Conservation (phyloP, 2,113 vertebrate species). For the Notechis scutatus region DNA sequence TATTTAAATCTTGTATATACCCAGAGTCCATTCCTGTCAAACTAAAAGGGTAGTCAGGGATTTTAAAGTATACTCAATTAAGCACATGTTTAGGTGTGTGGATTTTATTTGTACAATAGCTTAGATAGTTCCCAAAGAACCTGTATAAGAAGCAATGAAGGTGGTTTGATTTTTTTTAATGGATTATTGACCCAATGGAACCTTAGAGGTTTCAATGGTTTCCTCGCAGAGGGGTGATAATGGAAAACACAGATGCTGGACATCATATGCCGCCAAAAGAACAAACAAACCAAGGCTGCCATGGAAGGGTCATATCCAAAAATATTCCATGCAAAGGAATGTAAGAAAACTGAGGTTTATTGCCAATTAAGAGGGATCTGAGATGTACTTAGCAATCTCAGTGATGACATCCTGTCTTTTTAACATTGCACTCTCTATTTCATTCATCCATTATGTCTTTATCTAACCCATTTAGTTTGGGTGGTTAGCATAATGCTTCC, state of each 20-base stretch:
- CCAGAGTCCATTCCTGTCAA: slow-evolving; percentile 23
- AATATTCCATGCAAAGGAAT: background rate
- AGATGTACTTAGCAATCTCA: background rate
- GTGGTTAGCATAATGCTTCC: background rate
- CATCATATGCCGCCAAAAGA: background rate
- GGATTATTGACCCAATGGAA: slow-evolving; percentile 19
- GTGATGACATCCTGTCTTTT: background rate
- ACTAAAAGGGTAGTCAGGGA: background rate
- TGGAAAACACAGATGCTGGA: background rate
- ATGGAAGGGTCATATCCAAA: background rate
- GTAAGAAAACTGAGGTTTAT: background rate
- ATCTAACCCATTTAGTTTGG: background rate
- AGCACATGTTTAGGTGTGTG: background rate
- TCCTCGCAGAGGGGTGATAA: background rate
- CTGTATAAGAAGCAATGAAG: background rate
- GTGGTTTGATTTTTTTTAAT: background rate
- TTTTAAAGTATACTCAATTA: slow-evolving; percentile 34
- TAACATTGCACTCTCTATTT: background rate
- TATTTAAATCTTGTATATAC: slow-evolving; percentile 28
- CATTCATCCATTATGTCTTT: background rate
- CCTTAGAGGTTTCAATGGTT: background rate
- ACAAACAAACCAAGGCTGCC: background rate
- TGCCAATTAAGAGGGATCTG: background rate
- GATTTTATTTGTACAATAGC: slow-evolving; percentile 1
- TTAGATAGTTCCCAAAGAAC: slow-evolving; percentile 13